Evolutionary conservation across 2,113 vertebrate species (phyloP).

Genomic region (Anser brachyrhynchus): DNA sequence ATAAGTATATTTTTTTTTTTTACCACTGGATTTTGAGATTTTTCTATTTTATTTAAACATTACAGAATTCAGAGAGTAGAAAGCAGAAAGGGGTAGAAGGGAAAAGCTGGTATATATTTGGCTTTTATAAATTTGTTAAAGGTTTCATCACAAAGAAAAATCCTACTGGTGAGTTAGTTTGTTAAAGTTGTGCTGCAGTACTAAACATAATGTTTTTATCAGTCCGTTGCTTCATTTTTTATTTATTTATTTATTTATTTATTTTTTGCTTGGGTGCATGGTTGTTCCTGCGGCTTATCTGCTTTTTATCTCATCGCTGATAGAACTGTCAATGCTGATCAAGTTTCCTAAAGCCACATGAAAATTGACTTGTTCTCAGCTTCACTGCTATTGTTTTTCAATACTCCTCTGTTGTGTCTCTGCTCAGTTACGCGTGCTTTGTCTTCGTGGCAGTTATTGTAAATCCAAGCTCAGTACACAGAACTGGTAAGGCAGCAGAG

Average conservation of each 20-base stretch:
- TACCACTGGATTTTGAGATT: neutral
- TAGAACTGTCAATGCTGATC: neutral
- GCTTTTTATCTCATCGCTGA: neutral
- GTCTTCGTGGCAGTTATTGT: neutral
- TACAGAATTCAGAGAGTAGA: neutral
- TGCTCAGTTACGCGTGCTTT: neutral
- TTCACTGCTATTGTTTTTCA: neutral
- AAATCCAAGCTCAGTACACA: neutral
- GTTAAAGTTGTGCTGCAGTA: neutral
- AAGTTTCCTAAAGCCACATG: neutral
- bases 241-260: too few relatives aligned
- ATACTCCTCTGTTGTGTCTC: neutral
- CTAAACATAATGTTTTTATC: neutral
- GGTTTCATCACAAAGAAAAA: neutral
- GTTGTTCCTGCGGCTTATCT: neutral
- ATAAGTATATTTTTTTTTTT: neutral
- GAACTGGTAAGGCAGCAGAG: neutral
- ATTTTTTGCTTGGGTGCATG: neutral
- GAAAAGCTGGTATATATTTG: neutral
- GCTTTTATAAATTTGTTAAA: neutral
- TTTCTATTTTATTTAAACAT: neutral
- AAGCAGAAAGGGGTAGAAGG: neutral
- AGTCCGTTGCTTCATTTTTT: neutral
- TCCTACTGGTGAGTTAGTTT: neutral
- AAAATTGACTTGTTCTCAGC: neutral